Evolutionary conservation across 64 coral and sea anemone genomes (phyloP).

Genomic region (Pachyseris speciosa): DNA sequence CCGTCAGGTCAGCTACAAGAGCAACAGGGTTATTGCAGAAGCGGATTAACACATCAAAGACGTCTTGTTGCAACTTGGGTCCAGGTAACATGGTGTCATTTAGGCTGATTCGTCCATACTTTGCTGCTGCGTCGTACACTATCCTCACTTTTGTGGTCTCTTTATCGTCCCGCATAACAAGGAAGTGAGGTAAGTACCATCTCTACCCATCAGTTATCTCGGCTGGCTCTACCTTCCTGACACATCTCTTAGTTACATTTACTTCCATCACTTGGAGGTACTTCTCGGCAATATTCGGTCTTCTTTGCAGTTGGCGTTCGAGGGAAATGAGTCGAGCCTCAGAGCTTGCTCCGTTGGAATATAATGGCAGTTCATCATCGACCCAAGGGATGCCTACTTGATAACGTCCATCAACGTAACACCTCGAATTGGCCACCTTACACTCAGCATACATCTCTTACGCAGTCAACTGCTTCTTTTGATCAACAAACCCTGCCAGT

Average conservation of each 20-base stretch:
- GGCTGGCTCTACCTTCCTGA: conserved; percentile 5
- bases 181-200: conserved; percentile 57
- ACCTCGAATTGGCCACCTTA: too few species aligned
- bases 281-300: conserved; percentile 38
- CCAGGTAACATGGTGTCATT: conserved; percentile 53
- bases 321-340: conserved; percentile 31
- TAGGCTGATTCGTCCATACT: conserved; percentile 6
- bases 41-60: conserved; percentile 29
- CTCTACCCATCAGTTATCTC: background rate
- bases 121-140: conserved; percentile 54
- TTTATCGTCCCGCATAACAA: conserved; percentile 37
- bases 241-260: conserved; percentile 49
- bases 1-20: conserved; percentile 56
- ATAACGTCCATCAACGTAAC: too few species aligned
- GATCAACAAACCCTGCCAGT: conserved; percentile 19
- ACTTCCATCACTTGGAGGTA: conserved; percentile 46
- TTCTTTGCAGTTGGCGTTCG: conserved; percentile 11
- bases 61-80: conserved; percentile 53
- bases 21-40: conserved; percentile 57
- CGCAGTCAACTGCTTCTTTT: background rate
- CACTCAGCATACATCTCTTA: conserved; percentile 38
- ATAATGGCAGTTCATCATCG: conserved; percentile 36
- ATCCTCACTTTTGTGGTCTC: conserved; percentile 55
- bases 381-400: conserved; percentile 68
- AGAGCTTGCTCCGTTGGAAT: conserved; percentile 47